Conservation (phyloP, 1,140 invertebrate genomes). For the Uloborus diversus region DNA sequence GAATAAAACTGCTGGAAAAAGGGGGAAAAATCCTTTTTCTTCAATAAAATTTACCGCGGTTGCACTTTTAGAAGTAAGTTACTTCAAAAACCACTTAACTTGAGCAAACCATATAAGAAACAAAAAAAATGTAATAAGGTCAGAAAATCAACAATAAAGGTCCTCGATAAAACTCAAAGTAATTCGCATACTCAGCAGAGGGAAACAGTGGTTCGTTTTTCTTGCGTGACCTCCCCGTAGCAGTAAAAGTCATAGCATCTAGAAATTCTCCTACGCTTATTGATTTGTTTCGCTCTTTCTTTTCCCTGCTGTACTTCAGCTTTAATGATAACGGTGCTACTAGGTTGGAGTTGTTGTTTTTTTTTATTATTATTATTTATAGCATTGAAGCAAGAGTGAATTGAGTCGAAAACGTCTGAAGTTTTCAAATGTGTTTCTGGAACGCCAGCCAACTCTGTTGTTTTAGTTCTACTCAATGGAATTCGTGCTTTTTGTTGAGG, state of each 20-base stretch:
- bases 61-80: constrained; percentile 35
- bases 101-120: constrained; percentile 41
- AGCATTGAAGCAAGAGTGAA: constrained; percentile 11
- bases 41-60: constrained; percentile 42
- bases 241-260: constrained; percentile 46
- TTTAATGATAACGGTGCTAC: constrained; percentile 42
- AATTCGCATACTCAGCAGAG: constrained; percentile 55
- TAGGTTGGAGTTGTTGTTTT: constrained; percentile 1
- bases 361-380: constrained; percentile 51
- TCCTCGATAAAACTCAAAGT: constrained; percentile 50
- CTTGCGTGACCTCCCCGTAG: constrained; percentile 36
- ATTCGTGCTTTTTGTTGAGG: no score
- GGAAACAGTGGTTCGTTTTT: constrained; percentile 42
- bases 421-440: constrained; percentile 36
- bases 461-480: no score
- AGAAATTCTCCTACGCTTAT: constrained; percentile 51
- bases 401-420: constrained; percentile 34
- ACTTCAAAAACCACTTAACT: constrained; percentile 56
- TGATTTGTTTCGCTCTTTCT: constrained; percentile 34
- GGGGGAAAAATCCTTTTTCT: constrained; percentile 3
- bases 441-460: no score
- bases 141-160: constrained; percentile 53
- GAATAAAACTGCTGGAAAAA: no score
- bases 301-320: constrained; percentile 13
- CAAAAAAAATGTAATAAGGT: constrained; percentile 47